phyloP scores from a whole-genome alignment of 2,797 vertebrate genomes.

The Myripristis murdjan region DNA sequence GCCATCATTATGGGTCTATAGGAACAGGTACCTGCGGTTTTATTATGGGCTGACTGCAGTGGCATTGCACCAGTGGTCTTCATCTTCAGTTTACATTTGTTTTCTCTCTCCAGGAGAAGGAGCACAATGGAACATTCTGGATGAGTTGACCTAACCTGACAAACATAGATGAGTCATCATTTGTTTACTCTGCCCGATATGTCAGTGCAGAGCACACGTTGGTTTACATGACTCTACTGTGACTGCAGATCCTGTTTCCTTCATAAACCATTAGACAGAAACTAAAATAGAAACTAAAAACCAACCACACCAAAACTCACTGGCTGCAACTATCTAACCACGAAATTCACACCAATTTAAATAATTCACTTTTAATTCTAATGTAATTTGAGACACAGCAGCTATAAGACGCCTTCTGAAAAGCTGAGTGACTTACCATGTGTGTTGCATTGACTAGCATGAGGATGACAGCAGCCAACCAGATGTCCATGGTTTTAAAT shows the following conservation, averaged over 20 bases:
- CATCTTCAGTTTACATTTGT: conserved; percentile 53
- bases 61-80: not conserved
- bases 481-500: conserved; percentile 23
- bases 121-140: conserved; percentile 60
- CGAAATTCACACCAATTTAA: not conserved
- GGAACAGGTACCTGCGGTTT: conserved; percentile 22
- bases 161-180: not conserved
- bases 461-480: not conserved
- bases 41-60: not conserved
- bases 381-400: not conserved
- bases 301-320: no score
- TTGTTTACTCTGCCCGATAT: not conserved
- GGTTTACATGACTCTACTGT: not conserved
- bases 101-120: conserved; percentile 57
- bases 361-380: not conserved
- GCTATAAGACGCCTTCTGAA: not conserved
- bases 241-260: not conserved
- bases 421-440: conserved; percentile 13
- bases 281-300: no score
- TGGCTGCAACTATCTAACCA: no score
- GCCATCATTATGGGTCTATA: no score
- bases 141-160: conserved; percentile 57
- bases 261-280: no score
- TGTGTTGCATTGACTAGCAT: conserved; percentile 10
- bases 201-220: not conserved